phyloP scores from a whole-genome alignment of 2,113 vertebrate genomes.

The Carlito syrichta region DNA sequence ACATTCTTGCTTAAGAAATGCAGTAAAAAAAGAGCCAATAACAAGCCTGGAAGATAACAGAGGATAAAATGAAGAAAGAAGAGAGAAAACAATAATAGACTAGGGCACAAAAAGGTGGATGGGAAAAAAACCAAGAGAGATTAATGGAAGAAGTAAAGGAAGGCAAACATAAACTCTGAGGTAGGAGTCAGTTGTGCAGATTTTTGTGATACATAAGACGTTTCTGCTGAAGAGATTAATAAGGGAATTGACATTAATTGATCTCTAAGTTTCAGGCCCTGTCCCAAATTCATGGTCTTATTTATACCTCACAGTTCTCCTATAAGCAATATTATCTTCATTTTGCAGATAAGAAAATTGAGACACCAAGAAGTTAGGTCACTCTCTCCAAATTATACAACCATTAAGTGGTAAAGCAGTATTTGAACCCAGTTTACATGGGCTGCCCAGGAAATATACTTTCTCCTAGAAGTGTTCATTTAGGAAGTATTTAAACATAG shows the following conservation, averaged over 20 bases:
- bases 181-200: background rate
- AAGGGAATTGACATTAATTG: background rate
- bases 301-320: background rate
- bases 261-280: background rate
- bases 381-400: background rate
- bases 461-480: background rate
- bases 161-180: background rate
- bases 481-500: background rate
- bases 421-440: background rate
- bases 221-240: background rate
- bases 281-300: background rate
- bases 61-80: background rate
- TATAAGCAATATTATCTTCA: background rate
- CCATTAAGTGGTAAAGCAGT: background rate
- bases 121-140: background rate
- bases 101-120: background rate
- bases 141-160: background rate
- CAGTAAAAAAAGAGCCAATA: background rate
- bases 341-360: constrained; percentile 3
- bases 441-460: background rate
- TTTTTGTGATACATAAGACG: background rate
- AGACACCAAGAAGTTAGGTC: background rate
- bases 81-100: background rate
- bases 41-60: background rate
- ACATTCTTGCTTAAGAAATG: background rate